phyloP scores from a whole-genome alignment of 2,888 invertebrate genomes.

The Xanthorhoe spadicearia region DNA sequence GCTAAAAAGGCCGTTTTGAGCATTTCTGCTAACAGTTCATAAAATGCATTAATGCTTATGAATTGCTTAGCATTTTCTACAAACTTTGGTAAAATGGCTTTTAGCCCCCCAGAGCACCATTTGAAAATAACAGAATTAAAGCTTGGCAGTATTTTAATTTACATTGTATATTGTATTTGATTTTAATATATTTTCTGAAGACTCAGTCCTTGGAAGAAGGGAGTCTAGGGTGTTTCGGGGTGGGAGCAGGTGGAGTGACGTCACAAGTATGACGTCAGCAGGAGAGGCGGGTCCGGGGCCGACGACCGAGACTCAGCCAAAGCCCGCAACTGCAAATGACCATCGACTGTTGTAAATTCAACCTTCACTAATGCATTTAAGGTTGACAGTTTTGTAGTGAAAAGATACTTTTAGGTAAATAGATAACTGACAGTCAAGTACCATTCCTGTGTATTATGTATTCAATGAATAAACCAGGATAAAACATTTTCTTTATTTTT shows the following conservation, averaged over 20 bases:
- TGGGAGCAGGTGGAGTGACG: constrained; percentile 71
- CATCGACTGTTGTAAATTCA: constrained; percentile 33
- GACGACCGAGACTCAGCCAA: constrained; percentile 58
- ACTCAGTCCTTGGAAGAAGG: constrained; percentile 56
- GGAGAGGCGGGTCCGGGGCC: constrained; percentile 68
- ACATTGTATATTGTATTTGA: constrained; percentile 49
- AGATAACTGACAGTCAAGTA: not conserved
- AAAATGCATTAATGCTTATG: too few relatives aligned
- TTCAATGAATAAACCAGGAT: not conserved
- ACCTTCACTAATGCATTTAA: not conserved
- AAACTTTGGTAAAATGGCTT: too few relatives aligned
- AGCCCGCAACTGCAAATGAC: constrained; percentile 45
- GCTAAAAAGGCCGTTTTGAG: too few relatives aligned
- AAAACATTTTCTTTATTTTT: not conserved
- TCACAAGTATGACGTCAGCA: constrained; percentile 76
- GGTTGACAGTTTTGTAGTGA: not conserved
- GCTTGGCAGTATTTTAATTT: constrained; percentile 42
- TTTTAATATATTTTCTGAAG: constrained; percentile 57
- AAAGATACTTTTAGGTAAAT: not conserved
- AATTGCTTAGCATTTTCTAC: too few relatives aligned
- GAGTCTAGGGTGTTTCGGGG: constrained; percentile 47
- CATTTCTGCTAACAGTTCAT: too few relatives aligned
- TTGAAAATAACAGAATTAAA: constrained; percentile 25
- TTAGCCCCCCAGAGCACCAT: not conserved
- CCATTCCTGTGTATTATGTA: not conserved